phyloP scores from a whole-genome alignment of 2,113 vertebrate genomes.

The Pangasianodon gigas region DNA sequence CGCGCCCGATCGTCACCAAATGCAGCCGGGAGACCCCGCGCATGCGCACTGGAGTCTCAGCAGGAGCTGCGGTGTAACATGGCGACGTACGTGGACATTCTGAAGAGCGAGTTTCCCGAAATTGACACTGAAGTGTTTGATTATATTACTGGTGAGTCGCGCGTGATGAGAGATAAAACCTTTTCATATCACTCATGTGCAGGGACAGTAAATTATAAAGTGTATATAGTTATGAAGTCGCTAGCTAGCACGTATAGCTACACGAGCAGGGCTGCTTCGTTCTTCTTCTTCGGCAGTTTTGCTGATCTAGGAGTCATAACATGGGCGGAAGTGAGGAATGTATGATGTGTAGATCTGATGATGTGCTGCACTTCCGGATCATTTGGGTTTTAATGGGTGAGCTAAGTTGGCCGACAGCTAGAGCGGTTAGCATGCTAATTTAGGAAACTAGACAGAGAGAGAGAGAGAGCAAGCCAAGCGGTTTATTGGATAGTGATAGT shows the following conservation, averaged over 20 bases:
- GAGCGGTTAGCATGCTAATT: slow-evolving; percentile 4
- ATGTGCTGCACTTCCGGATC: slow-evolving; percentile 1
- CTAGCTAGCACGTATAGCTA: neutral
- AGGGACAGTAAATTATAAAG: neutral
- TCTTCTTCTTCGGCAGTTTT: slow-evolving; percentile 11
- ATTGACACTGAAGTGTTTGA: slow-evolving; percentile 90
- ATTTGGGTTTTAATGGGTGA: neutral
- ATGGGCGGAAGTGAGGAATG: neutral
- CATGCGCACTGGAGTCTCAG: slow-evolving; percentile 60
- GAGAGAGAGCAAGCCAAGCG: neutral
- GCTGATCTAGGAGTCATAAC: slow-evolving; percentile 2
- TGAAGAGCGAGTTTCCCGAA: slow-evolving; percentile 92
- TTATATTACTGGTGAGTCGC: slow-evolving; percentile 85
- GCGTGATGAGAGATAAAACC: neutral
- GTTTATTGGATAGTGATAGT: neutral
- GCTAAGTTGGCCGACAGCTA: neutral
- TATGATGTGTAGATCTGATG: slow-evolving; percentile 17
- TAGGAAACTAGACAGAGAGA: neutral
- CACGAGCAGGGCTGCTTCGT: neutral
- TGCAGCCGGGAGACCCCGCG: slow-evolving; percentile 38
- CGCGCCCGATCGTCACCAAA: slow-evolving; percentile 5
- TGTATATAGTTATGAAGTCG: neutral
- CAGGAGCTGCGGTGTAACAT: slow-evolving; percentile 75
- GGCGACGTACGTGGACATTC: slow-evolving; percentile 92
- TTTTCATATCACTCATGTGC: too few relatives aligned